Conservation (phyloP, 2,113 vertebrate genomes). For the Mus pahari region DNA sequence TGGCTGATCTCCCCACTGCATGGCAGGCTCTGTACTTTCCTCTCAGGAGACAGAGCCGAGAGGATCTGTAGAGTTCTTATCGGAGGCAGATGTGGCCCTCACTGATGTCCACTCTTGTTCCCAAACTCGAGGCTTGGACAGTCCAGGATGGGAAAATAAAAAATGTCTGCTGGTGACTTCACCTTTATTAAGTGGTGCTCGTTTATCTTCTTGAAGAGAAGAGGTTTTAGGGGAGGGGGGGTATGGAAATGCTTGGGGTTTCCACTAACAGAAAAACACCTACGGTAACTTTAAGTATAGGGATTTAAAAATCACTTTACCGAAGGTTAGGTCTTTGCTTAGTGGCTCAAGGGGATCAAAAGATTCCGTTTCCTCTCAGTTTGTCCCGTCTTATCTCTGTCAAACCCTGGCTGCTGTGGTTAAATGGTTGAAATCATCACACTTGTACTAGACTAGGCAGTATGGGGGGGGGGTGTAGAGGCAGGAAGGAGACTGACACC, state of each 20-base stretch:
- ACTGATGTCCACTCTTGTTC: not conserved
- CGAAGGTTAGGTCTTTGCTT: not conserved
- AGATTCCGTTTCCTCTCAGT: not conserved
- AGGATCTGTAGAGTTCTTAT: not conserved
- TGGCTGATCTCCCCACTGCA: not conserved
- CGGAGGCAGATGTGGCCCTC: not conserved
- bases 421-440: conserved; percentile 6
- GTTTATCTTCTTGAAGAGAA: not conserved
- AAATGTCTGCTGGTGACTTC: not conserved
- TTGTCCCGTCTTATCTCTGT: not conserved
- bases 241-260: not conserved
- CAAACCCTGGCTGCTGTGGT: not conserved
- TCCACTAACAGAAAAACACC: conserved; percentile 18
- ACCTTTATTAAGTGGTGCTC: not conserved
- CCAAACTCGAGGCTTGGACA: not conserved
- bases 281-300: not conserved
- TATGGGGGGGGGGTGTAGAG: not conserved
- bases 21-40: conserved; percentile 2
- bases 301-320: not conserved
- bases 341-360: not conserved
- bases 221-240: not conserved
- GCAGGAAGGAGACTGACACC: not conserved
- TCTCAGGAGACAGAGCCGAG: not conserved
- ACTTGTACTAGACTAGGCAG: not conserved
- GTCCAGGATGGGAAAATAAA: not conserved